Evolutionary conservation across 2,888 invertebrate genomes (phyloP).

Genomic region (Elmis aenea): DNA sequence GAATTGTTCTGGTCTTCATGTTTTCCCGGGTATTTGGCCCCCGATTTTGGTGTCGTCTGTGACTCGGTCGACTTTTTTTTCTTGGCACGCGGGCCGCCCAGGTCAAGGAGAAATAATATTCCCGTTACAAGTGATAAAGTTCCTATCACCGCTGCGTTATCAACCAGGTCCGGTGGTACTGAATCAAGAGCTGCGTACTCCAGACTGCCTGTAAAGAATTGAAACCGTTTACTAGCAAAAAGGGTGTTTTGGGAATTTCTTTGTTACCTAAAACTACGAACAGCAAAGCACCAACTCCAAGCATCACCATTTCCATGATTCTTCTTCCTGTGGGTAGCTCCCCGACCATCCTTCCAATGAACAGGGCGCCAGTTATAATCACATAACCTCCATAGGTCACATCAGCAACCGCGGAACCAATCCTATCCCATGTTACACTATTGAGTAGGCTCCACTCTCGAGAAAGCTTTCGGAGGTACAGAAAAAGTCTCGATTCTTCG

Average conservation of each 20-base stretch:
- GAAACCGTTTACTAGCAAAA: background rate
- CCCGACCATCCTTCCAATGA: conserved; percentile 59
- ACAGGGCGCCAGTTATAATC: conserved; percentile 63
- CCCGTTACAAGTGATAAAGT: conserved; percentile 62
- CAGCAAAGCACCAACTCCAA: conserved; percentile 66
- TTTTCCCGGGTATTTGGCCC: conserved; percentile 10
- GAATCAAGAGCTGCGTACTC: conserved; percentile 68
- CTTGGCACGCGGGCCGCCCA: conserved; percentile 55
- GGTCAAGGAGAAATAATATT: conserved; percentile 63
- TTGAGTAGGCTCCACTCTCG: conserved; percentile 70
- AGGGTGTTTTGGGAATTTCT: background rate
- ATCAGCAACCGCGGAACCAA: conserved; percentile 63
- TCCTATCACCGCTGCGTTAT: conserved; percentile 68
- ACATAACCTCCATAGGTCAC: conserved; percentile 65
- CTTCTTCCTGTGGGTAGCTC: conserved; percentile 61
- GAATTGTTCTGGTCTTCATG: conserved; percentile 25
- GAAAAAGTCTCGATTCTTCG: conserved; percentile 63
- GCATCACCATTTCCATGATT: conserved; percentile 61
- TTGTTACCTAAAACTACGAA: conserved; percentile 60
- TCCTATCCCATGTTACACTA: conserved; percentile 68
- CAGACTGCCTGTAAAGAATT: conserved; percentile 53
- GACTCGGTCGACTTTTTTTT: conserved; percentile 31
- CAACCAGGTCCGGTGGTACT: conserved; percentile 60
- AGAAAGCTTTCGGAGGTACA: conserved; percentile 65
- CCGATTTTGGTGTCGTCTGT: background rate